Percentiles rank a stretch among this genome's conserved stretches.
Conservation (phyloP, 2,888 invertebrate species). For the Drosophila atroscutellata region DNA sequence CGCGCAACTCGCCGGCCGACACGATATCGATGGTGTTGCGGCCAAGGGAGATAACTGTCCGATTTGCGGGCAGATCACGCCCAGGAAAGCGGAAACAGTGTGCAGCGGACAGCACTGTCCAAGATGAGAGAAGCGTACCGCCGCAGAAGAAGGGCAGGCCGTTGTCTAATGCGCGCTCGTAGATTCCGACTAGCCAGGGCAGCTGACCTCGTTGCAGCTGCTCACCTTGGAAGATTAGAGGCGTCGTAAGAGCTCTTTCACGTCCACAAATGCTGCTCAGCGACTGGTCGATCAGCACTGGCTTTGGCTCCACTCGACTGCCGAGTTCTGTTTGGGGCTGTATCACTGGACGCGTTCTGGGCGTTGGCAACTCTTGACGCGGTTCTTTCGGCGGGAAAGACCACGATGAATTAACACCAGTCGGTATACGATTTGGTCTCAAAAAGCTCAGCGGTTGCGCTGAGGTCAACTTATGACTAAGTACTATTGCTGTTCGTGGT, state of each 20-base stretch:
- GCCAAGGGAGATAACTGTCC: constrained; percentile 83
- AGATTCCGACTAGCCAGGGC: constrained; percentile 89
- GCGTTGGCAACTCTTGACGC: background rate
- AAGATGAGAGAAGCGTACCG: constrained; percentile 76
- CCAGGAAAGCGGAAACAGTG: constrained; percentile 83
- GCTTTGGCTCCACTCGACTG: background rate
- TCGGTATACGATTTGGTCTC: background rate
- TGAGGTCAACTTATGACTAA: constrained; percentile 64
- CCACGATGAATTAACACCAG: background rate
- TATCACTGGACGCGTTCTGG: background rate
- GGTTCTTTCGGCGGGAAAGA: background rate
- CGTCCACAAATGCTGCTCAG: constrained; percentile 61
- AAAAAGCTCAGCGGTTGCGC: constrained; percentile 22
- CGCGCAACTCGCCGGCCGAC: constrained; percentile 54
- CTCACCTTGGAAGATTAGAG: constrained; percentile 68
- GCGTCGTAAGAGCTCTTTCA: constrained; percentile 51
- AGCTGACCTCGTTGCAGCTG: constrained; percentile 85
- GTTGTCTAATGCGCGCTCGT: constrained; percentile 82
- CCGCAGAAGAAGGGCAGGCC: constrained; percentile 82
- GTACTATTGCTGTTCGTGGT: constrained; percentile 69
- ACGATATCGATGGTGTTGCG: constrained; percentile 81
- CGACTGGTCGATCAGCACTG: background rate
- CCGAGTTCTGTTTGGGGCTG: background rate
- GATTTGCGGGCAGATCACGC: constrained; percentile 55
- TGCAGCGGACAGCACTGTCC: constrained; percentile 83